phyloP scores from a whole-genome alignment of 2,113 vertebrate species.

The zebrafish (Danio rerio) region DNA sequence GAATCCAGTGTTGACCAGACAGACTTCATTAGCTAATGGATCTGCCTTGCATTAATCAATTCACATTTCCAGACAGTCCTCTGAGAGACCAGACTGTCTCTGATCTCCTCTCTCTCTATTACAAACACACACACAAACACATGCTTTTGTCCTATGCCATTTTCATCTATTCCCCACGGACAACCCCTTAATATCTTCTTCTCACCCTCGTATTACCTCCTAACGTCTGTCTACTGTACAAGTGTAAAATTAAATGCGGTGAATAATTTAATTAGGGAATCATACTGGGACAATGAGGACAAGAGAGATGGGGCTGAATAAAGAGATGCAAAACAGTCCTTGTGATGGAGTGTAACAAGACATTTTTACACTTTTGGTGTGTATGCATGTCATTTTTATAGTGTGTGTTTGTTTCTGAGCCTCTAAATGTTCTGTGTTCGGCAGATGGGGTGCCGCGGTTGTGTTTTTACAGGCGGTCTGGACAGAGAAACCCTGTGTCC shows the following conservation, averaged over 20 bases:
- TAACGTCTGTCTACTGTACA: constrained; percentile 35
- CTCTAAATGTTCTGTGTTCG: constrained; percentile 31
- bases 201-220: constrained; percentile 27
- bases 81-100: constrained; percentile 43
- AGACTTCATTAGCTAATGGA: constrained; percentile 68
- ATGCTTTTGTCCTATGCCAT: neutral
- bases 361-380: neutral
- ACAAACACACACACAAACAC: neutral
- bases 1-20: constrained; percentile 47
- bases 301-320: neutral
- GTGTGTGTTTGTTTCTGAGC: neutral
- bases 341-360: neutral
- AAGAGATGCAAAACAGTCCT: neutral
- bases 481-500: constrained; percentile 2
- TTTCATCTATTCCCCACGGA: constrained; percentile 28
- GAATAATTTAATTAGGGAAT: constrained; percentile 20
- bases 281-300: neutral
- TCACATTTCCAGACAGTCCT: constrained; percentile 58
- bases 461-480: constrained; percentile 34
- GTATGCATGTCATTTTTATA: neutral
- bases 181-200: constrained; percentile 21
- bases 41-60: constrained; percentile 63
- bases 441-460: constrained; percentile 57
- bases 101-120: constrained; percentile 16
- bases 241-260: constrained; percentile 25